These are phyloP conservation scores for Suncus etruscus DNA, from an alignment of 2,113 vertebrate species.

Conservation along the genomic window DNA sequence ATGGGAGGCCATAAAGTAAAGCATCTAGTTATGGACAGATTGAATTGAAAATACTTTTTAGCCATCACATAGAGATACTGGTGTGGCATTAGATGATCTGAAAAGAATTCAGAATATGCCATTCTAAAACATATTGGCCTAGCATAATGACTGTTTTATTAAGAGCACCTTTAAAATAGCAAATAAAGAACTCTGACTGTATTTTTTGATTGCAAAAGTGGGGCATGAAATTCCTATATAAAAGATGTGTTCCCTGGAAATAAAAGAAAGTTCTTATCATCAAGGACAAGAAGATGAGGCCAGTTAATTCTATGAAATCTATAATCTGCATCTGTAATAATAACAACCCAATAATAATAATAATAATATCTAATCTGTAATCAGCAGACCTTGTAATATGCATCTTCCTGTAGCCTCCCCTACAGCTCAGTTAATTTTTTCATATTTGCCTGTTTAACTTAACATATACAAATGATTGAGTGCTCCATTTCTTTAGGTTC, in stretches of 20 bases:
- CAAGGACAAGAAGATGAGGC: background rate
- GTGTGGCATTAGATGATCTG: background rate
- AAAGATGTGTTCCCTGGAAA: background rate
- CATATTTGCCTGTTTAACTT: background rate
- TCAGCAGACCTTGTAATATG: background rate
- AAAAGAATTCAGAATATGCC: background rate
- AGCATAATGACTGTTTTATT: background rate
- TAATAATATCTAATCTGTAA: no score
- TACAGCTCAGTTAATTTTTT: background rate
- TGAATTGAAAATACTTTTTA: background rate
- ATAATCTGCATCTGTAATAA: no score
- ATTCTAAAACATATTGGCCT: background rate
- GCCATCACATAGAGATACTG: background rate
- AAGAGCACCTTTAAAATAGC: background rate
- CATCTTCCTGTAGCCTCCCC: background rate
- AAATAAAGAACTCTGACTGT: background rate
- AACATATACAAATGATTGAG: background rate
- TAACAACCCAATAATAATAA: no score
- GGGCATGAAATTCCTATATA: slow-evolving; percentile 2
- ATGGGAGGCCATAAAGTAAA: background rate
- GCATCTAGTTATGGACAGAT: background rate
- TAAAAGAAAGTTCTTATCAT: background rate
- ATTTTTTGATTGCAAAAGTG: slow-evolving; percentile 28
- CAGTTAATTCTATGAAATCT: background rate
- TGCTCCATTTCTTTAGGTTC: background rate